Conservation (phyloP, 2,113 vertebrate species). For the Ciconia stormi region DNA sequence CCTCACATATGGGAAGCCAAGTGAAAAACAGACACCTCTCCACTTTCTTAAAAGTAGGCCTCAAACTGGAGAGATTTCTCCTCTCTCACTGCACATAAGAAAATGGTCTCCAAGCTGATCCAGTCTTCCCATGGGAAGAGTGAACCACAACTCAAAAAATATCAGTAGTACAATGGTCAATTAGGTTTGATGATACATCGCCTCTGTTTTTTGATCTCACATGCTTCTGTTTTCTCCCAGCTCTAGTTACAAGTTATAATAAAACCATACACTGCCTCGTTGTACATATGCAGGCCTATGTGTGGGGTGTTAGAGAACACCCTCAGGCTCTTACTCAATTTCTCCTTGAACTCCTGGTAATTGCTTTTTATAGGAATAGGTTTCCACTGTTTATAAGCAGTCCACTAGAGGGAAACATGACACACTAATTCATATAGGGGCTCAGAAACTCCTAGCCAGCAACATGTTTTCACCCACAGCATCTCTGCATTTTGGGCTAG, state of each 20-base stretch:
- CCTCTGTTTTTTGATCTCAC: neutral
- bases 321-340: neutral
- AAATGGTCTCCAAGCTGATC: neutral
- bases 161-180: neutral
- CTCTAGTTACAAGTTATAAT: neutral
- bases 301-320: neutral
- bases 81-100: neutral
- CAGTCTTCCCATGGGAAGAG: neutral
- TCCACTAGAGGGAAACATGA: constrained; percentile 17
- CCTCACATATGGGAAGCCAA: neutral
- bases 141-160: neutral
- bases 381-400: neutral
- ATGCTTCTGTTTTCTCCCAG: neutral
- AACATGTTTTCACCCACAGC: neutral
- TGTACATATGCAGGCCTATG: fast-evolving
- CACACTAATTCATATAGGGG: neutral
- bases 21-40: neutral
- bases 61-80: neutral
- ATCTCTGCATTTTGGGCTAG: neutral
- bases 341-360: neutral
- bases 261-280: neutral
- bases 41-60: neutral
- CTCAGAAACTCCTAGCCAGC: neutral
- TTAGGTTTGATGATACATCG: neutral
- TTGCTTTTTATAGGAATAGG: neutral